These are phyloP conservation scores for Pemphredon lugubris DNA, from an alignment of 2,888 invertebrate species.

Conservation along the genomic window DNA sequence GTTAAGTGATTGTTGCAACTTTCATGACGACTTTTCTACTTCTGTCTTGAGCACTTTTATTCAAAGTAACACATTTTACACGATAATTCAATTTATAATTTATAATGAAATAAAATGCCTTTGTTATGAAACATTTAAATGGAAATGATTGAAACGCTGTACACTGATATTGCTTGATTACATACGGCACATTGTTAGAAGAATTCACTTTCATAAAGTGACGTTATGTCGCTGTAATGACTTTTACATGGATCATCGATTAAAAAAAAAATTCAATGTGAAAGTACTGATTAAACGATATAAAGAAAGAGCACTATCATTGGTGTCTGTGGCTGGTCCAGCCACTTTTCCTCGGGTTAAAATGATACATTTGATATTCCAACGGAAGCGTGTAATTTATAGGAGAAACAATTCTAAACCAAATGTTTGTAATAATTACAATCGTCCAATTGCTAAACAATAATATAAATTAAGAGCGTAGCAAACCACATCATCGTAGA, in stretches of 20 bases:
- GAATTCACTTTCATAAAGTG: constrained; percentile 40
- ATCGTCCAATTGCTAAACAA: constrained; percentile 67
- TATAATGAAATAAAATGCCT: constrained; percentile 34
- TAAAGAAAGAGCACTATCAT: constrained; percentile 37
- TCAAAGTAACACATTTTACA: constrained; percentile 17
- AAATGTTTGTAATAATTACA: constrained; percentile 51
- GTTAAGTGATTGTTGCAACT: constrained; percentile 31
- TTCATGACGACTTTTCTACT: constrained; percentile 30
- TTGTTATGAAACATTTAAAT: constrained; percentile 20
- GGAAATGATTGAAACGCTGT: constrained; percentile 29
- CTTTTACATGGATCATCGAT: constrained; percentile 40
- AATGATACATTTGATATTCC: constrained; percentile 37
- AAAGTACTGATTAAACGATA: constrained; percentile 40
- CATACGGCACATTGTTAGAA: constrained; percentile 48
- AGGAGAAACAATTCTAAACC: constrained; percentile 30
- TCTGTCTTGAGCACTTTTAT: constrained; percentile 21
- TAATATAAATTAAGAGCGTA: constrained; percentile 60
- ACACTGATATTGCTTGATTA: constrained; percentile 58
- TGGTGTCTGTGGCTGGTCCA: constrained; percentile 54
- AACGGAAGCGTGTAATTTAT: constrained; percentile 23
- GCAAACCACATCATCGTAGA: constrained; percentile 41
- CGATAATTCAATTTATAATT: constrained; percentile 18
- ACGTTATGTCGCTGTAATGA: constrained; percentile 31
- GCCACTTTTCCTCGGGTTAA: constrained; percentile 28
- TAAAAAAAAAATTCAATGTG: constrained; percentile 33